Base-by-base conservation (phyloP, 2,888 invertebrate species). In the Ernsta delagoae region DNA sequence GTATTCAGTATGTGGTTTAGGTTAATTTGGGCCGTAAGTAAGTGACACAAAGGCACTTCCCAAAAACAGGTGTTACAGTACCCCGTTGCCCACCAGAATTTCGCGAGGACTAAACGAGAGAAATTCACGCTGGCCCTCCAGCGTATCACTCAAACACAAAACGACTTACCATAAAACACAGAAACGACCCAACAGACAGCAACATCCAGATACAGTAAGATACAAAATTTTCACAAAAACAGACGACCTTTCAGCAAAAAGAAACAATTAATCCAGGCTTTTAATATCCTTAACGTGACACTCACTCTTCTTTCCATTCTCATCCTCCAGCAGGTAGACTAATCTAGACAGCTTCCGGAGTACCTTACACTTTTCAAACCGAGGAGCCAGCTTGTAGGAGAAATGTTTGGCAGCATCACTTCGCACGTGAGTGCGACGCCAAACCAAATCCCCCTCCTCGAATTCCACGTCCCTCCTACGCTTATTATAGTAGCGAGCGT, bases 271-370 rank as follows among this genome's bases (percentile, higher is more conserved):
- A 48, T 12, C 12, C 5, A 48, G 12, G 6, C 45, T 45, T 48
- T 62, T 62, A 31, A 62, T 31, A 24, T 62, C 62, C 53, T 62
- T 62, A 0, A 62, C 36, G 39, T 62, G 62, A 12, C 39, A 16
- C 53, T 45, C 39, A 53, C 16, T 39, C 36, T 50, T 34, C 7
- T 12, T n/a, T 1, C 50, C 53, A 53, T 12, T 12, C 16, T 53
- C 8, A 11, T 62, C 62, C n/a, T 50, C 62, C 53, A 69, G 61
- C 62, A 70, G 74, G 60, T 74, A 71, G 34, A 73, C 71, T 41
- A 72, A 72, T 65, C 72, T 77, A 72, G 74, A 75, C 75, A 75
- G 75, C 75, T 79, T 63, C 56, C 12, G 72, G 60, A 59, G 71
- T 65, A 62, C 70, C 54, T 16, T 66, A 66, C 70, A 68, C 53